phyloP scores from a whole-genome alignment of 2,113 vertebrate genomes.

The Passer domesticus region DNA sequence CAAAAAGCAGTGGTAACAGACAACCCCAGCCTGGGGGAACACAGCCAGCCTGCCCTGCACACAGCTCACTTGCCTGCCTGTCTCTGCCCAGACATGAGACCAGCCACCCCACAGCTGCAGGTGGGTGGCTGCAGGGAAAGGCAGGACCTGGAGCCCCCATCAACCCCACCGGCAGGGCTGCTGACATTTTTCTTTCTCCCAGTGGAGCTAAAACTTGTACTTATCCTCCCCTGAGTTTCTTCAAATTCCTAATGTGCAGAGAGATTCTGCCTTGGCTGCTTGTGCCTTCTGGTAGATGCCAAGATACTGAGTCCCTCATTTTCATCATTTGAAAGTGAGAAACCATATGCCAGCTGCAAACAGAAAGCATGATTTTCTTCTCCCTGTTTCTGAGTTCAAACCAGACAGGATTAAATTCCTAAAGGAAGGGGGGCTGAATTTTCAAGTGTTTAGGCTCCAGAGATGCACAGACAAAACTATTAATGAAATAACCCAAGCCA shows the following conservation, averaged over 20 bases:
- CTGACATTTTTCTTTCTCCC: not conserved
- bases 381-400: not conserved
- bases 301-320: not conserved
- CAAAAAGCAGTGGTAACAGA: not conserved
- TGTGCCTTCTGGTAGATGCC: not conserved
- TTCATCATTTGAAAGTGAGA: not conserved
- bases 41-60: not conserved
- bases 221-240: not conserved
- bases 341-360: not conserved
- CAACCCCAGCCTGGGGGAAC: not conserved
- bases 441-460: slow-evolving; percentile 31
- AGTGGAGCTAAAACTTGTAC: not conserved
- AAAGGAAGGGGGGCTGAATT: not conserved
- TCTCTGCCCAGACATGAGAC: not conserved
- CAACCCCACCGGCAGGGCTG: accelerated
- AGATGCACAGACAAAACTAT: slow-evolving; percentile 29
- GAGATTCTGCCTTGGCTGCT: not conserved
- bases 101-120: not conserved
- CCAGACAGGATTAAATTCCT: not conserved
- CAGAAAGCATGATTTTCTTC: not conserved
- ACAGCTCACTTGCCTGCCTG: not conserved
- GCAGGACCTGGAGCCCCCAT: not conserved
- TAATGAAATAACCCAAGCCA: not conserved
- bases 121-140: not conserved
- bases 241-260: not conserved